Conservation (phyloP, 2,797 vertebrate species). For the Stomatorhinus walkeri region DNA sequence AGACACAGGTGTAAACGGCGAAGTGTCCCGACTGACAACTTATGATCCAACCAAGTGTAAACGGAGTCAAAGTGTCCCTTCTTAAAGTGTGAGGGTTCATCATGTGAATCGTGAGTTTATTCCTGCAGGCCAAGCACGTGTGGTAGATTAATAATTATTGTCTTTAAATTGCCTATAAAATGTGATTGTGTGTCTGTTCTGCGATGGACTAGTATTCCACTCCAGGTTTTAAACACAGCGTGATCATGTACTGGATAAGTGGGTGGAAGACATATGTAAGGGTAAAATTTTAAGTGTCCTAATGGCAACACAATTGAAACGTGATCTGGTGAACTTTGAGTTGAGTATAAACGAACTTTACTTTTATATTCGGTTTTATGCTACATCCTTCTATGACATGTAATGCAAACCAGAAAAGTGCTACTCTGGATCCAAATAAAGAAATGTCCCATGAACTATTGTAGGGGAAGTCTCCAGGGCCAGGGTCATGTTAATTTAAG, state of each 20-base stretch:
- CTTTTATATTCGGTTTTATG: not conserved
- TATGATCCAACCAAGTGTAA: not conserved
- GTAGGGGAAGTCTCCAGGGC: not conserved
- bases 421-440: not conserved
- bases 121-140: not conserved
- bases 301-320: not conserved
- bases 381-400: not conserved
- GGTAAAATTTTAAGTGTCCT: not conserved
- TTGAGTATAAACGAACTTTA: not conserved
- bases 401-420: not conserved
- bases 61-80: not conserved
- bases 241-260: not conserved
- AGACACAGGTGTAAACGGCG: not conserved
- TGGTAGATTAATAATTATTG: not conserved
- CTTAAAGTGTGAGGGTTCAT: not conserved
- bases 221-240: not conserved
- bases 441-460: not conserved
- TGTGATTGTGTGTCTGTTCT: not conserved
- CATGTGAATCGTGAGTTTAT: not conserved
- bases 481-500: not conserved
- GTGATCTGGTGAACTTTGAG: not conserved
- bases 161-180: not conserved
- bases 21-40: not conserved
- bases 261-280: not conserved
- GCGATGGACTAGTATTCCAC: not conserved